Percentiles rank a stretch among this genome's conserved stretches.
Conservation (phyloP, 2,113 vertebrate species). For the Empidonax traillii region DNA sequence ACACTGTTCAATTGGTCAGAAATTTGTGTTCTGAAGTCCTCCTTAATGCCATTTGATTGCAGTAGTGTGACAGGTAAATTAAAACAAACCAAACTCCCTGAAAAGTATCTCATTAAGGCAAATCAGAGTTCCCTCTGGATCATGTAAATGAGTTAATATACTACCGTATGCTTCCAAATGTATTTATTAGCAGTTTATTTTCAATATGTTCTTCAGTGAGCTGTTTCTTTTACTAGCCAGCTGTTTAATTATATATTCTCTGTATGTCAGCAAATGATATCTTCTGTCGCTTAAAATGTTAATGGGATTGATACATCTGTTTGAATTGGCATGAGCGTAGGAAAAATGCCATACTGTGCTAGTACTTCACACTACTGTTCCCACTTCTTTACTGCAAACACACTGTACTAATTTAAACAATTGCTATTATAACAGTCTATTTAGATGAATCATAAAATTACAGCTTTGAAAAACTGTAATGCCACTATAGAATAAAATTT, state of each 20-base stretch:
- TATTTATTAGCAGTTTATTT: conserved; percentile 38
- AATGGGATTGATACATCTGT: conserved; percentile 20
- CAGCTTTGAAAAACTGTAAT: not conserved
- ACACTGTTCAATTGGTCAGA: not conserved
- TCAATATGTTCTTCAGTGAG: not conserved
- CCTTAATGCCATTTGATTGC: not conserved
- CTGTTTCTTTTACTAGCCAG: not conserved
- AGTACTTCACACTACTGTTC: not conserved
- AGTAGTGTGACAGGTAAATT: not conserved
- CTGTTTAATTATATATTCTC: conserved; percentile 29
- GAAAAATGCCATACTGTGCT: not conserved
- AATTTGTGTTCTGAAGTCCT: not conserved
- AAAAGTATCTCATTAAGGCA: not conserved
- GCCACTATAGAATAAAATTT: not conserved
- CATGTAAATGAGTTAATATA: not conserved
- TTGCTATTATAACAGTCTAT: not conserved
- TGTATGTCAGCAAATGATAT: conserved; percentile 1
- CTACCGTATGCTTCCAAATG: not conserved
- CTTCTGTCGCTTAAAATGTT: conserved; percentile 27
- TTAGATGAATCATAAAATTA: not conserved
- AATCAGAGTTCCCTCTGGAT: not conserved
- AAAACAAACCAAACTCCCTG: not conserved
- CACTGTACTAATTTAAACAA: not conserved
- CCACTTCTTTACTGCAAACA: not conserved
- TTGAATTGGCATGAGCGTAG: not conserved